A percentile compares a stretch with the other conserved stretches of the same genome.
These are phyloP conservation scores for Sinocyclocheilus maitianheensis DNA, from an alignment of 2,113 vertebrate species.

Conservation along the genomic window DNA sequence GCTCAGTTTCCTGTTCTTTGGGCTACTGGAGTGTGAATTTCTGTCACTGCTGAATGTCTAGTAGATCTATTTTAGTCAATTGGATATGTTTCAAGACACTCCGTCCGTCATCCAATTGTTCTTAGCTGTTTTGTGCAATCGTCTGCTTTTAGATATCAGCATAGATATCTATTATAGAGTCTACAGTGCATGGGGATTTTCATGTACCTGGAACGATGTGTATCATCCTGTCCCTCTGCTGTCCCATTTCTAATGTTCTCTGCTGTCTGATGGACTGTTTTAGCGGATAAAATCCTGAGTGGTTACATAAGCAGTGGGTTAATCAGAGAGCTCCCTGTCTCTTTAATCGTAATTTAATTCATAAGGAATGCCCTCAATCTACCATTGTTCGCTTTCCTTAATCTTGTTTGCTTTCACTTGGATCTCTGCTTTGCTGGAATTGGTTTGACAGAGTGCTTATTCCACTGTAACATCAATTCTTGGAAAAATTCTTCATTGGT, in stretches of 20 bases:
- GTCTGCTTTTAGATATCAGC: not conserved
- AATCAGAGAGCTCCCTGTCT: not conserved
- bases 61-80: not conserved
- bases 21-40: not conserved
- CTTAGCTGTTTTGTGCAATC: not conserved
- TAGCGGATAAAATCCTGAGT: constrained; percentile 4
- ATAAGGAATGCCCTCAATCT: not conserved
- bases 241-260: not conserved
- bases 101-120: not conserved
- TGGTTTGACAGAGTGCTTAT: not conserved
- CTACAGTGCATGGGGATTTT: not conserved
- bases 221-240: not conserved
- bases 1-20: not conserved
- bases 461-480: not conserved
- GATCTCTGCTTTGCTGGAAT: not conserved
- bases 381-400: not conserved
- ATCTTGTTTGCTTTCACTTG: constrained; percentile 4
- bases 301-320: constrained; percentile 31
- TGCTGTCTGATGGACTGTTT: not conserved
- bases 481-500: not conserved
- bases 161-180: not conserved
- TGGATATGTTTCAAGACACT: not conserved
- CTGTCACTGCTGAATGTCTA: not conserved
- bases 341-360: constrained; percentile 32
- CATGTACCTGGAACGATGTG: not conserved